Base-by-base conservation (phyloP, 2,113 vertebrate genomes). In the Etheostoma spectabile region DNA sequence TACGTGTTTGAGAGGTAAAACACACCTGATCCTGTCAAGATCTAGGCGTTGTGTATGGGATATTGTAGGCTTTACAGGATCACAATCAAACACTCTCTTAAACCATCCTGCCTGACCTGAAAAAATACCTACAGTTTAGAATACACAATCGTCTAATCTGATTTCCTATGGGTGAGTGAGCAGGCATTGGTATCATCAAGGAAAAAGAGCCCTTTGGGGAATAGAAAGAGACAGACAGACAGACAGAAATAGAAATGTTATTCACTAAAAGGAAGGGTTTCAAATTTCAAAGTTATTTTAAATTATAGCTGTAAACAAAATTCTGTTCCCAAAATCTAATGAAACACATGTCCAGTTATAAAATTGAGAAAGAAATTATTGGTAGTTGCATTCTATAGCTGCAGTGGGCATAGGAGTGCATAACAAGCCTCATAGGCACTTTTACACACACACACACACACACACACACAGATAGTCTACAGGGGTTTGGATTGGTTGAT, bases 1-100 rank as follows among this genome's bases (percentile, higher is more conserved):
- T 90, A 82, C 5, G 3, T 87, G 74, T 97, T 97, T 56, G 97
- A 99, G 89, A 97, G 97, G 98, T 97, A 90, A 92, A 88, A 57
- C 38, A 53, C 70, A 68, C 24, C 64, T 61, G 22, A 38, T 48
- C 66, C 62, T 55, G 48, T 59, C 16, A 46, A 52, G n/a, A 15
- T 57, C 7, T 18, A 11, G 55, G 6, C 21, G 27, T 49, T 38
- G 10, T 74, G 55, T 46, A 33, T 51, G 15, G 27, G 30, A 16
- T 15, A 33, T 19, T 53, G 24, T 13, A 3, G 16, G 15, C 6
- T 18, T 27, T 18, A 62, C 33, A 24, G 35, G 11, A 35, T 21
- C 8, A 59, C 30, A 77, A 38, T 14, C 10, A 19, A 60, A 66
- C 18, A 33, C 49, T 55, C 38, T 42, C 38, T 42, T 42, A 42